These are phyloP conservation scores for Drosophila anomelani DNA, from an alignment of 2,888 invertebrate species.

Conservation along the genomic window DNA sequence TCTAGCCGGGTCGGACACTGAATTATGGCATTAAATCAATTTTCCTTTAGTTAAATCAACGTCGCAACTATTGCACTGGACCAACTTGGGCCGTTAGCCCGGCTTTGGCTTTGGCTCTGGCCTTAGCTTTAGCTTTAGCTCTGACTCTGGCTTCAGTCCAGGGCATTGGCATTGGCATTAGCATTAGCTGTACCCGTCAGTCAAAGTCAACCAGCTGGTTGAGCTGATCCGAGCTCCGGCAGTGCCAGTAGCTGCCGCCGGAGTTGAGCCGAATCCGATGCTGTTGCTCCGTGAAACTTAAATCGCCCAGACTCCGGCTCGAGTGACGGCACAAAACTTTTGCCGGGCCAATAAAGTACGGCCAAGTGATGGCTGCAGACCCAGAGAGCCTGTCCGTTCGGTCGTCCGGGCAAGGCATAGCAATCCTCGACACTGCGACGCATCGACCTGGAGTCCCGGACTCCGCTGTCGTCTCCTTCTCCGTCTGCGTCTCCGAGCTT, in stretches of 20 bases:
- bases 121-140: constrained; percentile 5
- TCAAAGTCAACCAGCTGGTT: constrained; percentile 60
- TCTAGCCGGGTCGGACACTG: constrained; percentile 45
- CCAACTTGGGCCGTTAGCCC: constrained; percentile 21
- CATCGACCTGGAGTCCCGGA: constrained; percentile 21
- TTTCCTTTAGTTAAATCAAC: constrained; percentile 66
- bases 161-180: constrained; percentile 34
- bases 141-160: constrained; percentile 7
- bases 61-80: constrained; percentile 59
- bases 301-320: constrained; percentile 50
- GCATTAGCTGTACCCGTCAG: constrained; percentile 56
- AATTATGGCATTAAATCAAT: constrained; percentile 77
- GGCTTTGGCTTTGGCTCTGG: neutral
- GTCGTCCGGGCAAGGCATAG: constrained; percentile 11
- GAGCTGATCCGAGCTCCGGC: constrained; percentile 28
- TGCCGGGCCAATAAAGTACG: constrained; percentile 55
- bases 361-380: constrained; percentile 27
- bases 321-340: constrained; percentile 58
- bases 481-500: neutral
- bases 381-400: constrained; percentile 2
- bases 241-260: constrained; percentile 5
- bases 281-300: constrained; percentile 43
- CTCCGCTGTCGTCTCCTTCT: neutral
- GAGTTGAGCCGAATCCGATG: constrained; percentile 15
- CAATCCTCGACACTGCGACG: constrained; percentile 23